These are phyloP conservation scores for Euwallacea fornicatus DNA, from an alignment of 1,140 invertebrate genomes.

Conservation along the genomic window DNA sequence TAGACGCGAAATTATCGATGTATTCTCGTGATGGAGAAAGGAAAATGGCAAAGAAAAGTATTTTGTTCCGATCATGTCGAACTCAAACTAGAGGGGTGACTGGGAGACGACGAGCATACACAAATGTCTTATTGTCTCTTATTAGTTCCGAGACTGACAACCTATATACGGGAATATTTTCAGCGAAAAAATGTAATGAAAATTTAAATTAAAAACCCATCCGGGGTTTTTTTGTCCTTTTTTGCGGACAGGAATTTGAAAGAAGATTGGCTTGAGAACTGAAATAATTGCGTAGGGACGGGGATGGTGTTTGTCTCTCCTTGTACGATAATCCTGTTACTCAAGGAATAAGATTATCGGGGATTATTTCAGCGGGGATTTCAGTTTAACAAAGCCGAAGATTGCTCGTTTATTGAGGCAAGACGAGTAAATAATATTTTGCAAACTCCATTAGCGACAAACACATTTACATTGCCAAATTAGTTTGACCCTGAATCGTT, in stretches of 20 bases:
- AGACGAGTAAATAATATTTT: background rate
- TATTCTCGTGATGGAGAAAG: no score
- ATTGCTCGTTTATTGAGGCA: background rate
- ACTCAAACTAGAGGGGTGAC: no score
- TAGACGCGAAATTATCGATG: background rate
- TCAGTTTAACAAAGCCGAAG: background rate
- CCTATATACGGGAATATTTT: no score
- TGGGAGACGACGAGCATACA: no score
- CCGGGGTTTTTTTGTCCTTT: slow-evolving; percentile 6
- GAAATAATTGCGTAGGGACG: slow-evolving; percentile 32
- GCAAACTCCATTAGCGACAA: background rate
- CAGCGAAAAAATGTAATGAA: slow-evolving; percentile 4
- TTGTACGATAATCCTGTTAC: slow-evolving; percentile 28
- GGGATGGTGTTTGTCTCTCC: slow-evolving; percentile 17
- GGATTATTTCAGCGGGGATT: slow-evolving; percentile 4
- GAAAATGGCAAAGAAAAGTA: no score
- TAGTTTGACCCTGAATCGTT: no score
- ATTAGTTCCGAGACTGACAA: no score
- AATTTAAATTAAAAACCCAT: slow-evolving; percentile 32
- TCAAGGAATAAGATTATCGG: slow-evolving; percentile 19
- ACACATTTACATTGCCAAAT: no score
- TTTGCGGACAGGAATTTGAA: slow-evolving; percentile 21
- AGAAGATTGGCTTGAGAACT: slow-evolving; percentile 29
- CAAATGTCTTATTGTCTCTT: no score
- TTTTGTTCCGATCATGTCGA: no score